Evolutionary conservation across 2,797 vertebrate genomes (phyloP), one percentile per base, ranked within the genome.

Genomic region (Myiothlypis chrysogaster): DNA sequence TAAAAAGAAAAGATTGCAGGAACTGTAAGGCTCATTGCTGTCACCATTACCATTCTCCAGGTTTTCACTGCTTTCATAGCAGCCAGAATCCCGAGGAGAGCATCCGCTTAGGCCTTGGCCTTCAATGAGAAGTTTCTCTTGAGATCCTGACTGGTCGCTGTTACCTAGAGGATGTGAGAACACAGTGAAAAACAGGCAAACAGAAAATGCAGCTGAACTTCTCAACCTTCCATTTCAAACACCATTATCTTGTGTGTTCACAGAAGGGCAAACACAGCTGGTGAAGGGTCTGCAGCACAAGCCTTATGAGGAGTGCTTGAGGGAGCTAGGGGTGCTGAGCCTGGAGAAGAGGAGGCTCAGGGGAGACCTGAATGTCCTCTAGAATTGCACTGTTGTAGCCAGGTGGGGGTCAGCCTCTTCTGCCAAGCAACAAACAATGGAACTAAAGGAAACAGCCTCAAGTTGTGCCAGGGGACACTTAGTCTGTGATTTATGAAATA

Each of bases 61-160:
- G 97, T 99, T 99, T 98, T 99, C 99, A 78, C 98, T 99, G 98
- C 99, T 99, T 97, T 99, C 99, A 2, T 99, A 99, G 98, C 99
- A 99, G 43, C 99, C 99, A 1, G 99, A 99, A 97, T 99, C 99
- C 56, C 99, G 98, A 1, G 99, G 99, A 79, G 99, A 99, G 97
- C 99, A 98, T 50, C 98, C 98, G 9, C 98, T 98, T 93, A 98
- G 97, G 92, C 98, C 98, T 64, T 97, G 98, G 50, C 98, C 98
- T 85, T 99, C 99, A 17, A 98, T 98, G 43, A 99, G 98, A 87
- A 99, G 98, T 97, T 99, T 99, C 97, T 99, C 99, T 98, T 99
- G 99, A 95, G 99, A 99, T 53, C 99, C 99, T 0, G 99, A 98
- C 92, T 99, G 98, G 93, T 99, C 99, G 12, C 99, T 99, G 98